Evolutionary conservation across 2,113 vertebrate genomes (phyloP), one percentile per base, ranked within the genome.

Genomic region (Dipodomys ordii): DNA sequence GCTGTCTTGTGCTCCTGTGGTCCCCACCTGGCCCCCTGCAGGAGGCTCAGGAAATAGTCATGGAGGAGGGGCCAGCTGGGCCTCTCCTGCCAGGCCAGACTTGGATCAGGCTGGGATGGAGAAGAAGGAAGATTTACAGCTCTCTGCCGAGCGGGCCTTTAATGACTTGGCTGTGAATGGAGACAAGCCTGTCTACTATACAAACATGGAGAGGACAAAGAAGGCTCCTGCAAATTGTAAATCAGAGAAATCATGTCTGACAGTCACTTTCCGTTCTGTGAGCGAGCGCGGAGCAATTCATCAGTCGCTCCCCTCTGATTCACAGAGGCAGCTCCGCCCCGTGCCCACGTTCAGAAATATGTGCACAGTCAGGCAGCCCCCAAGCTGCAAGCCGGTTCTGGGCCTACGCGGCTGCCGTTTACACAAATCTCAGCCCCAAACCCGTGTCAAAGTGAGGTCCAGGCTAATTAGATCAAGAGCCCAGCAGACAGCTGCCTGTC

Each of bases 171-270:
- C 96, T 94, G 84, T 68, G 94, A 86, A 62, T n/a, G 90, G 88
- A 90, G 88, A 87, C 82, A 2, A 2, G 93, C 53, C 2, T 0
- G 73, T 81, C 96, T 94, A 90, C 96, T 81, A 89, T 69, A 88
- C 96, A 96, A 96, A 95, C 83, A 76, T 15, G 0, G 12, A 81
- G 96, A 98, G 94, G 97, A 98, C 97, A 97, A 97, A 98, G 98
- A 94, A 91, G 80, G 74, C 94, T 93, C 96, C 96, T 86, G 87
- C 96, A 92, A 96, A 0, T 10, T 97, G 94, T 94, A 97, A 97
- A 97, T 98, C 98, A 98, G 97, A 98, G 95, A 96, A 96, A 97
- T 94, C 97, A 67, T 46, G 94, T 95, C 96, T 96, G 97, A 97
- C 97, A 96, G 96, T 97, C 93, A 95, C 97, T 97, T 97, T 95